Conservation (phyloP, 2,797 vertebrate species). For the Malacoctenus gilli region DNA sequence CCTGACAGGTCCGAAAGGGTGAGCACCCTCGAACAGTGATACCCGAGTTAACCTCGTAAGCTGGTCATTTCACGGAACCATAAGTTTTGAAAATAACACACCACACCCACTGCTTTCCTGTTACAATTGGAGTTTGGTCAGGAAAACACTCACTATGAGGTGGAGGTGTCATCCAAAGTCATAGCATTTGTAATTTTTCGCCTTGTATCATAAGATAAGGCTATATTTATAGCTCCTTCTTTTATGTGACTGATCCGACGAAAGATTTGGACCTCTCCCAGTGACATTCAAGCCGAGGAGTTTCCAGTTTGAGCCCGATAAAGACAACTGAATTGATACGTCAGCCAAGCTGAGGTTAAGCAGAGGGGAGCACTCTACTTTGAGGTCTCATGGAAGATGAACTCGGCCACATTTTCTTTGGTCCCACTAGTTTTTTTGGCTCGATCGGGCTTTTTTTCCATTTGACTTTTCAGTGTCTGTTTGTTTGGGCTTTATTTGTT, state of each 20-base stretch:
- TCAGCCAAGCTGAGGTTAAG: no score
- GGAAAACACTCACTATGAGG: constrained; percentile 5
- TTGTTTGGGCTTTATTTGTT: constrained; percentile 33
- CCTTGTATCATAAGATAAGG: not conserved
- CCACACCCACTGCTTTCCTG: constrained; percentile 26
- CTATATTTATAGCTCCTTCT: constrained; percentile 8
- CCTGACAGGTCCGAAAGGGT: no score
- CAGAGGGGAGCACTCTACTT: no score
- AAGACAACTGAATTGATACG: constrained; percentile 12
- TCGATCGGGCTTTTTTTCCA: not conserved
- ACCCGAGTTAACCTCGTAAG: constrained; percentile 2
- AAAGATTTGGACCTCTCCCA: not conserved
- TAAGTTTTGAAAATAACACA: constrained; percentile 16
- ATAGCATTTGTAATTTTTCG: constrained; percentile 6
- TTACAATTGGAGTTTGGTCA: constrained; percentile 3
- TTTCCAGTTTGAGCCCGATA: constrained; percentile 6
- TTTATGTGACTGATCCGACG: not conserved
- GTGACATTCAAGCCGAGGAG: not conserved
- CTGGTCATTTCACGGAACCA: constrained; percentile 14
- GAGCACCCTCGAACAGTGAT: not conserved
- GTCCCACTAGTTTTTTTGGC: no score
- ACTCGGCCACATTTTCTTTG: no score
- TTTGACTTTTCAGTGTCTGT: constrained; percentile 20
- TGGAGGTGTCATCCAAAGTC: not conserved
- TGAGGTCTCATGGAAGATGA: no score